phyloP scores from a whole-genome alignment of 2,797 vertebrate genomes.

The Corythornis leucogaster region DNA sequence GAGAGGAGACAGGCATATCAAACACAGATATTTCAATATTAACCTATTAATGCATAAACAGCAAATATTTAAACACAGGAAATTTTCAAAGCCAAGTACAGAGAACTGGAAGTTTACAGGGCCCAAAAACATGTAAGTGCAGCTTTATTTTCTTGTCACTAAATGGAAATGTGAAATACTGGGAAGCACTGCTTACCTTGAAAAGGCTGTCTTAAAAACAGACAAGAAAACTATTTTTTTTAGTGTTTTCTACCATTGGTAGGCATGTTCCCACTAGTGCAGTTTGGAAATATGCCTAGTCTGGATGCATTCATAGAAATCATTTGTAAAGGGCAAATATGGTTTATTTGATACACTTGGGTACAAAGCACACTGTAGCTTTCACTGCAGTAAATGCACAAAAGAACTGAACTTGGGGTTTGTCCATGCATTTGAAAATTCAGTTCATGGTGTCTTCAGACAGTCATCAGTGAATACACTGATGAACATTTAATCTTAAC shows the following conservation, averaged over 20 bases:
- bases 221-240: neutral
- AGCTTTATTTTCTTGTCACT: neutral
- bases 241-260: neutral
- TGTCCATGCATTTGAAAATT: conserved; percentile 3
- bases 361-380: neutral
- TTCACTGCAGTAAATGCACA: neutral
- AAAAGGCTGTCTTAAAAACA: neutral
- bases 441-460: neutral
- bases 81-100: neutral
- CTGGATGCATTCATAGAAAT: neutral
- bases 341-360: neutral
- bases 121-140: neutral
- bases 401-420: neutral
- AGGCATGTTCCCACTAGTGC: neutral
- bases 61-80: neutral
- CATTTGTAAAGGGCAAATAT: neutral
- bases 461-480: neutral
- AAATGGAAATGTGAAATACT: neutral
- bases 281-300: neutral
- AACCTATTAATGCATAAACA: neutral
- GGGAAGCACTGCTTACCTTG: neutral
- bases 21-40: neutral
- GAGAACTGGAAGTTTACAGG: neutral
- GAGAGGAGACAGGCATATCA: neutral
- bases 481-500: conserved; percentile 21